Percentiles rank a stretch among this genome's conserved stretches.
phyloP scores from a whole-genome alignment of 2,113 vertebrate species.

The Bufo gargarizans region DNA sequence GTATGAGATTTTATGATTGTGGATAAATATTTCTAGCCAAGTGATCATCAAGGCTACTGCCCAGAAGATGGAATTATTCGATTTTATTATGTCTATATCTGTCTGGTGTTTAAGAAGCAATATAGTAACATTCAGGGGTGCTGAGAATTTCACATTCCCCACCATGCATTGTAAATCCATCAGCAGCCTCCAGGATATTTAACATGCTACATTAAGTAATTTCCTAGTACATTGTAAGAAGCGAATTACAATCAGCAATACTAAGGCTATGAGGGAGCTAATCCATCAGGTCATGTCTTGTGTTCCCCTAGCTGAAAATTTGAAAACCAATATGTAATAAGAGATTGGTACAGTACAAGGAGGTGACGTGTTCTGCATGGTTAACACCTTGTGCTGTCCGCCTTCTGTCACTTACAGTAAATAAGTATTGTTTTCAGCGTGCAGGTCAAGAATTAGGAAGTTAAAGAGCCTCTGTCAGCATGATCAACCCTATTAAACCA shows the following conservation, averaged over 20 bases:
- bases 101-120: background rate
- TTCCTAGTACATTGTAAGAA: background rate
- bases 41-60: too few relatives aligned
- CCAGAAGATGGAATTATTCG: background rate
- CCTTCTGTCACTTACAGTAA: background rate
- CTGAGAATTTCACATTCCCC: background rate
- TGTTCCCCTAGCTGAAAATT: background rate
- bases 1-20: background rate
- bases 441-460: conserved; percentile 24
- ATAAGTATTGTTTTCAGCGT: background rate
- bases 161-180: background rate
- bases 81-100: background rate
- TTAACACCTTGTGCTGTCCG: background rate
- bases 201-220: background rate
- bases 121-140: background rate
- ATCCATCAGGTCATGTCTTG: background rate
- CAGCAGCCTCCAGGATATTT: background rate
- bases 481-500: background rate
- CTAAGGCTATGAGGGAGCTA: background rate
- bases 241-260: background rate
- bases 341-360: background rate
- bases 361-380: background rate
- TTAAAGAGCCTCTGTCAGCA: background rate
- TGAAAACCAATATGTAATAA: conserved; percentile 1
- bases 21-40: background rate